Evolutionary conservation across 92 coral and sea anemone species (phyloP), one percentile per base, ranked within the genome.

Genomic region (Parazoanthus swiftii): DNA sequence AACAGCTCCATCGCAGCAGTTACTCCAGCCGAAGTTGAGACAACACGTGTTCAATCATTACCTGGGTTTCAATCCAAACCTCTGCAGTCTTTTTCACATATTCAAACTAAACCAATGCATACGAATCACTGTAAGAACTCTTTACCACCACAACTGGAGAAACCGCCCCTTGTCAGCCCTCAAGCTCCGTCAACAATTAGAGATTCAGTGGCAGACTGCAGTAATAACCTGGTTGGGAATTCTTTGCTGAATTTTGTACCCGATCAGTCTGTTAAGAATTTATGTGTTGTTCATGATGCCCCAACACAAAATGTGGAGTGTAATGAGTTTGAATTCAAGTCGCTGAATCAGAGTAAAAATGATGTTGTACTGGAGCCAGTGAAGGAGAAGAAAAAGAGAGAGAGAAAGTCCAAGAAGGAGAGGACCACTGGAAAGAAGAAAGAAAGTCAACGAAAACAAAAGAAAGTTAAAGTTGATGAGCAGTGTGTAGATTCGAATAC

Each of bases 11-110:
- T n/a, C 0, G 18, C 68, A 16, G 44, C 78, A 84, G 78, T 84
- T 15, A 84, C 87, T 5, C 87, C 87, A 43, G 70, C 43, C 18
- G 87, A 84, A 50, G 87, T 84, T 46, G 78, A 84, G 46, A 84
- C 87, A 25, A 84, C 87, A 16, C 66, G 79, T 42, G 87, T 84
- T 48, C 87, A 70, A 0, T 70, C 87, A 25, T 74, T 84, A 25
- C 87, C 87, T 13, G 87, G 87, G 14, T 71, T 68, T 54, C 87
- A 48, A 20, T 84, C 87, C 42, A 84, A 84, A 11, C 39, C 67
- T 26, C 26, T 46, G 16, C 87, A 70, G 42, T 70, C 59, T 14
- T 48, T 44, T 7, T 42, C 87, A 1, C 78, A 84, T 70, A 44
- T 84, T 71, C 66, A 84, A 29, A 50, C 65, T 46, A 84, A 84